Conservation (phyloP, 1,140 invertebrate genomes). For the Panagrolaimus sp. region DNA sequence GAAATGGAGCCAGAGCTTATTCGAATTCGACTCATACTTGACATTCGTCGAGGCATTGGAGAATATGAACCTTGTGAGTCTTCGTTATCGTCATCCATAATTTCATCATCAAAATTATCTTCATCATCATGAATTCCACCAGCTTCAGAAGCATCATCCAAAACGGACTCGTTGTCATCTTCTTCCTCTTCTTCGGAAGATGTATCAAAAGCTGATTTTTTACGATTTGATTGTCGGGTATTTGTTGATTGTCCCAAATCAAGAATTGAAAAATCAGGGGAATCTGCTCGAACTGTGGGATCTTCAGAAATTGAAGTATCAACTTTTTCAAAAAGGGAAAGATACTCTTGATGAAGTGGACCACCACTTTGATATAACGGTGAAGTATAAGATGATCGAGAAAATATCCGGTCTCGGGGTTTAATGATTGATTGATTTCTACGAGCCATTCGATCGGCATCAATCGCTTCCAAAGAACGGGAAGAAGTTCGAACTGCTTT, state of each 20-base stretch:
- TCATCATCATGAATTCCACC: neutral
- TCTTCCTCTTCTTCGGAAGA: neutral
- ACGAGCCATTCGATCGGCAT: neutral
- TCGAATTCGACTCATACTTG: neutral
- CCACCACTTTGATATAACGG: neutral
- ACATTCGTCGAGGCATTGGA: too few species aligned
- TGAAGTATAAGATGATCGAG: neutral
- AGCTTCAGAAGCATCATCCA: neutral
- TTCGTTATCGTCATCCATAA: conserved; percentile 2
- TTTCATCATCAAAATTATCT: neutral
- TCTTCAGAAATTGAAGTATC: neutral
- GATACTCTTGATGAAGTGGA: neutral
- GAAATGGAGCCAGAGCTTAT: neutral
- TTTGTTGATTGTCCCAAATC: too few species aligned
- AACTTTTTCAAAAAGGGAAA: neutral
- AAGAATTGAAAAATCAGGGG: neutral
- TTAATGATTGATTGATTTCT: neutral
- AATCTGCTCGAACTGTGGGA: neutral
- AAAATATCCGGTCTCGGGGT: neutral
- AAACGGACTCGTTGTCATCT: neutral
- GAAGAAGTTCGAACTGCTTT: neutral
- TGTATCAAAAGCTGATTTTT: neutral
- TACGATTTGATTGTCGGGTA: too few species aligned
- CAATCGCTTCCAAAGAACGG: neutral
- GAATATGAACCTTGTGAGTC: neutral